Evolutionary conservation across 2,113 vertebrate genomes (phyloP).

Genomic region (Pterophyllum scalare): DNA sequence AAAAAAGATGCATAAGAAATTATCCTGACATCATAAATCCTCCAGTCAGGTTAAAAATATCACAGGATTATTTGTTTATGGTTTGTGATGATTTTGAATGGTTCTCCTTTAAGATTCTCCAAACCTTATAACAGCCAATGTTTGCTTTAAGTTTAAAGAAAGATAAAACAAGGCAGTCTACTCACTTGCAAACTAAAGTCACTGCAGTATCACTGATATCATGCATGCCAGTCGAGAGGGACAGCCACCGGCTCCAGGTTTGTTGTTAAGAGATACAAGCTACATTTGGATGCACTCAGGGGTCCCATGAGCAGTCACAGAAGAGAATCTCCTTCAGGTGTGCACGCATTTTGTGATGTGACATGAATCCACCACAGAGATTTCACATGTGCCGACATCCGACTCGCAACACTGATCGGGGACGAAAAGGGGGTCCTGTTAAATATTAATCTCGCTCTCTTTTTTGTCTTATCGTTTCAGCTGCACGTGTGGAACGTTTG

Average conservation of each 20-base stretch:
- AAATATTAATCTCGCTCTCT: conserved; percentile 46
- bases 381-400: conserved; percentile 22
- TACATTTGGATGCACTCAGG: conserved; percentile 54
- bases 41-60: neutral
- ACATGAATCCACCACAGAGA: conserved; percentile 48
- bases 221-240: conserved; percentile 9
- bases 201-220: conserved; percentile 24
- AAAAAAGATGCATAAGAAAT: neutral
- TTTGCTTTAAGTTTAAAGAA: neutral
- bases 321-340: conserved; percentile 50
- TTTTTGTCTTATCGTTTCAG: conserved; percentile 59
- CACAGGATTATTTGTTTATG: neutral
- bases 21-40: neutral
- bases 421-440: neutral
- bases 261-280: conserved; percentile 53
- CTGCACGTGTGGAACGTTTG: conserved; percentile 56
- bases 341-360: conserved; percentile 46
- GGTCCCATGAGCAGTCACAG: conserved; percentile 22
- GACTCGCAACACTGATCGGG: neutral
- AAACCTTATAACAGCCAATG: neutral
- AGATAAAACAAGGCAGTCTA: conserved; percentile 4
- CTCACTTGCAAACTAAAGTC: conserved; percentile 4
- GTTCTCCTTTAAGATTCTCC: neutral
- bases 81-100: neutral
- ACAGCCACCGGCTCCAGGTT: conserved; percentile 9